Conservation (phyloP, 2,113 vertebrate species). For the Eolophus roseicapilla region DNA sequence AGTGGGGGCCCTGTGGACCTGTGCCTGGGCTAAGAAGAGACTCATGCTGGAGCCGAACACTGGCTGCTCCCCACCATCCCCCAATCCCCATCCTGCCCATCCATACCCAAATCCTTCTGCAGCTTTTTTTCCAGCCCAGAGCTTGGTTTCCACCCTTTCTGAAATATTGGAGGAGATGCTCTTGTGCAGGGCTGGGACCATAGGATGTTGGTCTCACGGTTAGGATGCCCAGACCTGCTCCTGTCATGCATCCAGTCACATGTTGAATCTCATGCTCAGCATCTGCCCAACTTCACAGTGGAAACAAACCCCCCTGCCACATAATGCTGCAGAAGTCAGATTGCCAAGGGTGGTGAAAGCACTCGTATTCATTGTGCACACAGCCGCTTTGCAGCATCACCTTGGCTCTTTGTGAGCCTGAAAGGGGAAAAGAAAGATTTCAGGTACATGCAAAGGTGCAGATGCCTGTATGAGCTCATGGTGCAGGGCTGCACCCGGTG, state of each 20-base stretch:
- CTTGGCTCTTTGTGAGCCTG: not conserved
- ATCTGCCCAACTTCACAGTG: not conserved
- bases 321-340: not conserved
- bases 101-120: not conserved
- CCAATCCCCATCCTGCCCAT: not conserved
- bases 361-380: rapidly evolving
- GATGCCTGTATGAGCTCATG: not conserved
- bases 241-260: rapidly evolving
- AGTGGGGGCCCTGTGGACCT: rapidly evolving
- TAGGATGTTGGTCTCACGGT: not conserved
- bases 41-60: rapidly evolving
- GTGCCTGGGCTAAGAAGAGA: not conserved
- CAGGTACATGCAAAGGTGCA: not conserved
- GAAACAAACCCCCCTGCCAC: not conserved
- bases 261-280: not conserved
- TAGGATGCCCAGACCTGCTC: not conserved
- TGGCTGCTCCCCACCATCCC: not conserved
- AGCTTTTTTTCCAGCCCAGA: not conserved
- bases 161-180: not conserved
- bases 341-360: not conserved
- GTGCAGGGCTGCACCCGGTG: not conserved
- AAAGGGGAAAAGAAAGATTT: not conserved
- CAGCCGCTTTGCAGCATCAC: not conserved
- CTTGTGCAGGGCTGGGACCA: too few relatives aligned
- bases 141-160: not conserved